Base-by-base conservation (phyloP, 2,888 invertebrate species). In the Heliconius sara region DNA sequence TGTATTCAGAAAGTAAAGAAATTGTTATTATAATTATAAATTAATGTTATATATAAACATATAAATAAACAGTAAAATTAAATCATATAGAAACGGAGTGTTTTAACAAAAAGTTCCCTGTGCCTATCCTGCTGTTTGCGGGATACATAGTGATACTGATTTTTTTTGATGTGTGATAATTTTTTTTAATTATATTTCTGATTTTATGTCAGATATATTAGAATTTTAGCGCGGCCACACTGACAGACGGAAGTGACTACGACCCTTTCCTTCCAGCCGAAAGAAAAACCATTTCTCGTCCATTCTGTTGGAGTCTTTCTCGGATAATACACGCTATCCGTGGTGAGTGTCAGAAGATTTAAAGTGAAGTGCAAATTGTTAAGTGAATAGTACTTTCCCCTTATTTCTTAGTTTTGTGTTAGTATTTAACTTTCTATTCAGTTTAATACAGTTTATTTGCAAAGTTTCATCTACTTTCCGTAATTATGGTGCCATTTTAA, bases 291-390 rank as follows among this genome's bases (percentile, higher is more conserved):
- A 91, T 93, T 93, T 91, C 96, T 96, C 96, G 96, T 95, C 94
- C 96, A 96, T 96, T 96, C 96, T 96, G 96, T 96, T 96, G 96
- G 96, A 95, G 96, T 96, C 96, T 96, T 95, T 96, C 95, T 96
- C 96, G 96, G 96, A 95, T 95, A 94, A 93, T 95, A 96, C 96
- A 96, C 93, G 93, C 92, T 90, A 91, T 95, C 95, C 95, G 95
- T 94, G 95, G 95, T 95, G 95, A 95, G 95, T 95, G 93, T 94
- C 77, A 91, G 89, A 90, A 90, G 87, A 89, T 86, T 88, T 91
- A 84, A 81, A 92, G 95, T 95, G 95, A 90, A 93, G 94, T 95
- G 95, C 82, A 82, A 85, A 85, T 78, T 79, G 75, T 81, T 86
- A 91, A 85, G 92, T 93, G 93, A 80, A 79, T 79, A 79, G 67